Evolutionary conservation across 2,113 vertebrate species (phyloP).

Genomic region (Myrmecobius fasciatus): DNA sequence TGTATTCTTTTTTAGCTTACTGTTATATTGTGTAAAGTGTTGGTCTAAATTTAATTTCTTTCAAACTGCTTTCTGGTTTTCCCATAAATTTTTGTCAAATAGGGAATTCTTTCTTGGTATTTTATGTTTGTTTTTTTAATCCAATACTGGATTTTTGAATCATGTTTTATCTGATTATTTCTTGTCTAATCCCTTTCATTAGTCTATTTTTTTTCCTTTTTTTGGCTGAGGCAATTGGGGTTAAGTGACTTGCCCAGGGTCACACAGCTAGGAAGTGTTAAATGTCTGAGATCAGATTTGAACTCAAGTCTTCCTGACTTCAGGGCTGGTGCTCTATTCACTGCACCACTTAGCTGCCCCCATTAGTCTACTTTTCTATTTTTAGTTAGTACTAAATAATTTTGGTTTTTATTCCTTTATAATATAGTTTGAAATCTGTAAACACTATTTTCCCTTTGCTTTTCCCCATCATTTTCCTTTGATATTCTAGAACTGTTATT

Average conservation of each 20-base stretch:
- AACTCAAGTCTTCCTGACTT: too few species aligned
- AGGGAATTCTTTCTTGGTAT: not conserved
- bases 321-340: too few species aligned
- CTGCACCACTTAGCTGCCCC: too few species aligned
- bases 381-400: not conserved
- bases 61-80: not conserved
- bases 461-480: not conserved
- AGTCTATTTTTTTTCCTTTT: too few species aligned
- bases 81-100: not conserved
- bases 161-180: not conserved
- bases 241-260: too few species aligned
- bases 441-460: not conserved
- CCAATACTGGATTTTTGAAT: not conserved
- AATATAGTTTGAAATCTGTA: not conserved
- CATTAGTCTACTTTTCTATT: not conserved
- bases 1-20: not conserved
- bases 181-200: not conserved
- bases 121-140: not conserved
- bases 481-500: not conserved
- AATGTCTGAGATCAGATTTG: too few species aligned
- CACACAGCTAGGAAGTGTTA: too few species aligned
- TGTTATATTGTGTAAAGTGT: not conserved
- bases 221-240: too few species aligned
- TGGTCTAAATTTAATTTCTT: not conserved
- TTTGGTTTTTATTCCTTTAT: not conserved